phyloP scores from a whole-genome alignment of 2,888 invertebrate genomes.

The Bugulina stolonifera region DNA sequence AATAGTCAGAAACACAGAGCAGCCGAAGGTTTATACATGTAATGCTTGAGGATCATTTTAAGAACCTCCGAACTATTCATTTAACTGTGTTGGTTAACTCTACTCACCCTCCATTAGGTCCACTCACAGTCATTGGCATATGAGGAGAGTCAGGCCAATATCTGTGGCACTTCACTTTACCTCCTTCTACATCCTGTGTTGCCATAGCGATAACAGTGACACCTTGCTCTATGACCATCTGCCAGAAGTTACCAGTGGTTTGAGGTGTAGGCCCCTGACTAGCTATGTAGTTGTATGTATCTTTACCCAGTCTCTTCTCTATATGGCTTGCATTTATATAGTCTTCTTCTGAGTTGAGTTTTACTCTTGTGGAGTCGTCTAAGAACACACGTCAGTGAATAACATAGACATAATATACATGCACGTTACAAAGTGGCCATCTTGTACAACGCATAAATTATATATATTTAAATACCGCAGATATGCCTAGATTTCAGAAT shows the following conservation, averaged over 20 bases:
- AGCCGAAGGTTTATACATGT: no score
- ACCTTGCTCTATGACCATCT: slow-evolving; percentile 95
- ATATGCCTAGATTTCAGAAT: no score
- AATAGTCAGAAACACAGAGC: no score
- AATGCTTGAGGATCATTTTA: no score
- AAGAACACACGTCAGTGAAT: no score
- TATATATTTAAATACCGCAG: no score
- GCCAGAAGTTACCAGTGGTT: slow-evolving; percentile 91
- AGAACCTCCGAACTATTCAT: no score
- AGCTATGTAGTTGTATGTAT: slow-evolving; percentile 39
- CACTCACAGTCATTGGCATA: slow-evolving; percentile 28
- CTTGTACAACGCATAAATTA: no score
- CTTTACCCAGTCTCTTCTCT: slow-evolving; percentile 33
- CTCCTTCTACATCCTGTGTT: slow-evolving; percentile 77
- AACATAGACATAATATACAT: no score
- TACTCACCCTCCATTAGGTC: not conserved
- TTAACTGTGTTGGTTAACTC: no score
- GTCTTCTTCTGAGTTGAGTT: slow-evolving; percentile 34
- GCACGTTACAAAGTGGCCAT: no score
- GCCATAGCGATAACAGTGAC: slow-evolving; percentile 80
- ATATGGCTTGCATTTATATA: slow-evolving; percentile 51
- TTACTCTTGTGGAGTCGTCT: slow-evolving; percentile 47
- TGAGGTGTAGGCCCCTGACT: slow-evolving; percentile 75
- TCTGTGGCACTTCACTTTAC: slow-evolving; percentile 89
- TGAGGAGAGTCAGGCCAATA: slow-evolving; percentile 71